Evolutionary conservation across 2,797 vertebrate species (phyloP).

Genomic region (Okamejei kenojei): DNA sequence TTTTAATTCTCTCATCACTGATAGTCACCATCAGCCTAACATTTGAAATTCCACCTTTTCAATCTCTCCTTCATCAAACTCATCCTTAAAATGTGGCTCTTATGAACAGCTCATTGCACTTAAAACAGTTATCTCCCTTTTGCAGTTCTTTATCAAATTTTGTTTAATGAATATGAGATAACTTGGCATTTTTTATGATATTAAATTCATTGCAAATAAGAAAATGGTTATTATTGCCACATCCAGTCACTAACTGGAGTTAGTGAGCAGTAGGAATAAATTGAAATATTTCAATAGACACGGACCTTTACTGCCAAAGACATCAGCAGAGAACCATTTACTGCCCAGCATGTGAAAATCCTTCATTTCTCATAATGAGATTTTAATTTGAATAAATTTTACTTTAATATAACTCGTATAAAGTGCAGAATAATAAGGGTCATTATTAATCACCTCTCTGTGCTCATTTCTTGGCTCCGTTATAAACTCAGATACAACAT

Average conservation of each 20-base stretch:
- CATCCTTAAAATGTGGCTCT: neutral
- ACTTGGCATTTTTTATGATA: too few species aligned
- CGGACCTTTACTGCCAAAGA: neutral
- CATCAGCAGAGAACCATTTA: neutral
- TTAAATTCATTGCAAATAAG: too few species aligned
- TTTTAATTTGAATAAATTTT: conserved; percentile 17
- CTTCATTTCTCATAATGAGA: neutral
- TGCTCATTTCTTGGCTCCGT: neutral
- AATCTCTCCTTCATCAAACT: neutral
- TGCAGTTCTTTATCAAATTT: neutral
- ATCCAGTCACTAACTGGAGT: neutral
- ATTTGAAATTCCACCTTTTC: neutral
- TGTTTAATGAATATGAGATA: neutral
- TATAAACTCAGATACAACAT: neutral
- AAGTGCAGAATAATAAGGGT: neutral
- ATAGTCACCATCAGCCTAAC: neutral
- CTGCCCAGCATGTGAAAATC: neutral
- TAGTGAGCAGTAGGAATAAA: neutral
- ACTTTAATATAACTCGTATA: neutral
- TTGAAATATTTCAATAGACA: neutral
- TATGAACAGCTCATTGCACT: too few species aligned
- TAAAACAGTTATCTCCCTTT: neutral
- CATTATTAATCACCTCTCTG: neutral
- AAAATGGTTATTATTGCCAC: neutral
- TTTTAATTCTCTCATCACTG: neutral